Conservation (phyloP, 2,888 invertebrate species). For the Ochlodes sylvanus region DNA sequence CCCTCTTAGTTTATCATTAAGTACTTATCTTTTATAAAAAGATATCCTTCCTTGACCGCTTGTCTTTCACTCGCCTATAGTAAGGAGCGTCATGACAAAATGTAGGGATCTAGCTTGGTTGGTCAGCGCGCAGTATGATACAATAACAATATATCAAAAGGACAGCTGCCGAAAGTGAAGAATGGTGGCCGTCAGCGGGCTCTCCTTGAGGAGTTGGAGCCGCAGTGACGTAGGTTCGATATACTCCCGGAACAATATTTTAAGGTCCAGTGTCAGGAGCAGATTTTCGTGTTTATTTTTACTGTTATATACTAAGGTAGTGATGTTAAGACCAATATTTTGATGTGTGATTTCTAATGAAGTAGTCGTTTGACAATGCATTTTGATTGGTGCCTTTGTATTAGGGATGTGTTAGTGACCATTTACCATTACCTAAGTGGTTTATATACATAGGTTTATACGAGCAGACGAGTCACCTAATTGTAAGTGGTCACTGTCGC, state of each 20-base stretch:
- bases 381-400: too few relatives aligned
- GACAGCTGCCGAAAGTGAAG: slow-evolving; percentile 64
- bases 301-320: too few relatives aligned
- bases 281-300: slow-evolving; percentile 5
- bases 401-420: too few relatives aligned
- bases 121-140: slow-evolving; percentile 51
- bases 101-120: slow-evolving; percentile 43
- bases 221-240: slow-evolving; percentile 35
- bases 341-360: too few relatives aligned
- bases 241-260: slow-evolving; percentile 39
- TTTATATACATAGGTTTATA: too few relatives aligned
- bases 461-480: too few relatives aligned
- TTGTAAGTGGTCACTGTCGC: too few relatives aligned
- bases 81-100: background rate
- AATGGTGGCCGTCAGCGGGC: slow-evolving; percentile 55
- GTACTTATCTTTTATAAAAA: too few relatives aligned
- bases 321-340: too few relatives aligned
- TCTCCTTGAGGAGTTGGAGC: slow-evolving; percentile 53
- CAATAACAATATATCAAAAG: slow-evolving; percentile 63
- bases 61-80: background rate
- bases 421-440: too few relatives aligned
- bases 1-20: too few relatives aligned
- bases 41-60: background rate
- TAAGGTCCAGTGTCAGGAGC: slow-evolving; percentile 31
- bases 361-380: too few relatives aligned